These are phyloP conservation scores for Netelia fuscicornis DNA, from an alignment of 2,888 invertebrate species.

Conservation along the genomic window DNA sequence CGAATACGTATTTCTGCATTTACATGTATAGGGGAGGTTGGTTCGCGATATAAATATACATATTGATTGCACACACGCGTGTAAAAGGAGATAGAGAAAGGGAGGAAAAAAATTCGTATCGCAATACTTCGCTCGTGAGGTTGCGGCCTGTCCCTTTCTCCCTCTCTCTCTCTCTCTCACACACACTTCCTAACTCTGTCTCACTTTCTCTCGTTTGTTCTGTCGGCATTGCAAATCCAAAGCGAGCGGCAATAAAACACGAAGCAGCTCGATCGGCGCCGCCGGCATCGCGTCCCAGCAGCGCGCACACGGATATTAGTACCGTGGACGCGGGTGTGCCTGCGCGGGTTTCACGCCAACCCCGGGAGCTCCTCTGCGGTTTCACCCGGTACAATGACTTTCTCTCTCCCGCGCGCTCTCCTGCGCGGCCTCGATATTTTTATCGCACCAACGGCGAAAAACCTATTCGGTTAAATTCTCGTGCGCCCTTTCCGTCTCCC, in stretches of 20 bases:
- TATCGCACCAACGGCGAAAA: slow-evolving; percentile 61
- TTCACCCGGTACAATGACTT: slow-evolving; percentile 30
- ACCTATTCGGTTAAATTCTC: slow-evolving; percentile 63
- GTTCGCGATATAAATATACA: slow-evolving; percentile 16
- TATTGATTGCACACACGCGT: slow-evolving; percentile 6
- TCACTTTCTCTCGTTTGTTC: too few species aligned
- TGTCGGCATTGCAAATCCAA: slow-evolving; percentile 59
- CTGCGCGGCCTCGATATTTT: slow-evolving; percentile 58
- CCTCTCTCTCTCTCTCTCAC: too few species aligned
- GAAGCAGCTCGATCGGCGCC: slow-evolving; percentile 53
- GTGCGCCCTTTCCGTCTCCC: slow-evolving; percentile 37
- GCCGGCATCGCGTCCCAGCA: slow-evolving; percentile 48
- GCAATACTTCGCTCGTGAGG: slow-evolving; percentile 59
- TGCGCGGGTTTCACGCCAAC: slow-evolving; percentile 41
- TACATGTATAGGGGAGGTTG: background rate
- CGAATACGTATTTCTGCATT: background rate
- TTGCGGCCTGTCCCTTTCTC: slow-evolving; percentile 28
- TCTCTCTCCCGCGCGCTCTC: background rate
- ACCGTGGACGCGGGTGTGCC: background rate
- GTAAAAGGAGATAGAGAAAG: slow-evolving; percentile 26
- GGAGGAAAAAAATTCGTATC: slow-evolving; percentile 53
- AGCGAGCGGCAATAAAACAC: slow-evolving; percentile 66
- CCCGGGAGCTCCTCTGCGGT: slow-evolving; percentile 46
- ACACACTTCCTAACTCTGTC: too few species aligned
- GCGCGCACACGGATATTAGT: background rate